Evolutionary conservation across 2,797 vertebrate species (phyloP).

Genomic region (Cossypha polioptera): DNA sequence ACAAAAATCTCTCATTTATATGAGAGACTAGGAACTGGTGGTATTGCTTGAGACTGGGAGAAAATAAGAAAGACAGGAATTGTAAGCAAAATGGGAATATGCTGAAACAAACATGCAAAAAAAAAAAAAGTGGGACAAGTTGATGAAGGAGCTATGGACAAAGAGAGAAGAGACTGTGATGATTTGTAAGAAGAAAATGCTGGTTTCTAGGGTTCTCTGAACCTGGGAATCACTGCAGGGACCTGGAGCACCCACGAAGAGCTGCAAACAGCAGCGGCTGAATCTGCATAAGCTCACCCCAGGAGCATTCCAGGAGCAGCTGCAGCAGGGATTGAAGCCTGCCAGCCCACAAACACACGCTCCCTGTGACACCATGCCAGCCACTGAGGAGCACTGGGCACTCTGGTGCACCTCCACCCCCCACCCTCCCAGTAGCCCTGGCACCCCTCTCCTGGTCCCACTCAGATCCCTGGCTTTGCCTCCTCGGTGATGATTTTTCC

Average conservation of each 20-base stretch:
- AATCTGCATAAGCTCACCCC: rapidly evolving
- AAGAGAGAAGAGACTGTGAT: neutral
- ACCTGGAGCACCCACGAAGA: neutral
- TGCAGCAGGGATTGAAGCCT: neutral
- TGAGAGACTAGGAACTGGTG: neutral
- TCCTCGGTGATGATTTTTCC: neutral
- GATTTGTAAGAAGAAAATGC: neutral
- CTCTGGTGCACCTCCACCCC: rapidly evolving
- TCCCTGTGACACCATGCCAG: rapidly evolving
- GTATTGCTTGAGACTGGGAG: neutral
- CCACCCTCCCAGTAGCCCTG: neutral
- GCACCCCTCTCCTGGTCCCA: neutral
- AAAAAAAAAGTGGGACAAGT: neutral
- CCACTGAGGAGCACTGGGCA: rapidly evolving
- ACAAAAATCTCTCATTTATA: neutral
- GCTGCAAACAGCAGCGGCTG: rapidly evolving
- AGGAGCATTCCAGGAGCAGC: neutral
- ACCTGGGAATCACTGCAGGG: neutral
- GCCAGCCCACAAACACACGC: rapidly evolving
- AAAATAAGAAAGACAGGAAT: neutral
- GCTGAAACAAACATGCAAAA: neutral
- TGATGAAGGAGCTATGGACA: neutral
- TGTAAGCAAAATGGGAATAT: neutral
- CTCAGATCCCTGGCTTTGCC: neutral
- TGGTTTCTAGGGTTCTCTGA: neutral